Conservation (phyloP, 2,113 vertebrate species). For the Hemicordylus capensis region DNA sequence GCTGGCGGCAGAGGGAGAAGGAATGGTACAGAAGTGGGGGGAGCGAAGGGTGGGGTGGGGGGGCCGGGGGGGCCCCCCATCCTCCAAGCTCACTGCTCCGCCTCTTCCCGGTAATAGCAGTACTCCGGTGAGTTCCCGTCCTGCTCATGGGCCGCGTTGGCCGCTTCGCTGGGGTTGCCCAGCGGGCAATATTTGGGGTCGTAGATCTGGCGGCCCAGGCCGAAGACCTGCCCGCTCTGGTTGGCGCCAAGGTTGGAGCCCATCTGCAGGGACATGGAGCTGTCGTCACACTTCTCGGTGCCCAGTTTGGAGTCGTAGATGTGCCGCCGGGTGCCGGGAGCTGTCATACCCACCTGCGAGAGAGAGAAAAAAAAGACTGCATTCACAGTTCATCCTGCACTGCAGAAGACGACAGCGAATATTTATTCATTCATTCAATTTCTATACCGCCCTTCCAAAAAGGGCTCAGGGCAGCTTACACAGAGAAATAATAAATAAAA, state of each 20-base stretch:
- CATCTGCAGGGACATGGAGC: constrained; percentile 95
- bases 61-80: fast-evolving
- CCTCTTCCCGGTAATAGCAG: constrained; percentile 61
- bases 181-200: constrained; percentile 93
- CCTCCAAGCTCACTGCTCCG: constrained; percentile 62
- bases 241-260: constrained; percentile 90
- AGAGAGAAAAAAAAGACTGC: not conserved
- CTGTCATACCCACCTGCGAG: constrained; percentile 91
- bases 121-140: constrained; percentile 34
- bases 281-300: constrained; percentile 92
- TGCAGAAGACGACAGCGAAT: no score
- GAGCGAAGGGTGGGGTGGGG: no score
- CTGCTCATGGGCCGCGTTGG: fast-evolving
- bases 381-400: no score
- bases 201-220: constrained; percentile 93
- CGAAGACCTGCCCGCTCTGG: constrained; percentile 92
- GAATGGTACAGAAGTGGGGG: constrained; percentile 20
- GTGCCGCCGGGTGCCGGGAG: constrained; percentile 90
- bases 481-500: no score
- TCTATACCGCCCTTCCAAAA: no score
- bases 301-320: constrained; percentile 90
- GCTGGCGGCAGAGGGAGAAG: not conserved
- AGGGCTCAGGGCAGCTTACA: no score
- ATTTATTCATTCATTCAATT: no score
- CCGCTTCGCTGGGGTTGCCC: constrained; percentile 55